Evolutionary conservation across 2,888 invertebrate genomes (phyloP).

Genomic region (Habrosyne pyritoides): DNA sequence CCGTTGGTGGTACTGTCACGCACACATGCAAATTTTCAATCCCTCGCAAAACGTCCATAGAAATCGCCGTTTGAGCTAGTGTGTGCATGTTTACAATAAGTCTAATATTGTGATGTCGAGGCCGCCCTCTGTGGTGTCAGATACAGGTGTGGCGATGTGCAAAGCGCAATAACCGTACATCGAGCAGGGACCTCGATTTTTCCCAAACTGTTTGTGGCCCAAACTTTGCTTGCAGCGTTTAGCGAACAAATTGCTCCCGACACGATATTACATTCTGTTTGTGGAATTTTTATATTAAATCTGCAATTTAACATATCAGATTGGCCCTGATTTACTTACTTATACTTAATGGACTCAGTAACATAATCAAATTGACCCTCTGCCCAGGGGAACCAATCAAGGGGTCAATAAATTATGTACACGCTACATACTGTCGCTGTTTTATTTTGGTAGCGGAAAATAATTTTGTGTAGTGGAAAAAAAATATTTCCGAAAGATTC

Average conservation of each 20-base stretch:
- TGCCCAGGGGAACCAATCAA: slow-evolving; percentile 16
- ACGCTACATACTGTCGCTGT: slow-evolving; percentile 12
- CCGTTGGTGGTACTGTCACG: slow-evolving; percentile 6
- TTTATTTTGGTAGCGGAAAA: neutral
- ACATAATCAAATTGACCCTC: slow-evolving; percentile 27
- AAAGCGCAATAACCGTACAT: slow-evolving; percentile 56
- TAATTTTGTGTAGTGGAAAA: neutral
- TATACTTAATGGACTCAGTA: slow-evolving; percentile 30
- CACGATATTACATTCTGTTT: slow-evolving; percentile 12
- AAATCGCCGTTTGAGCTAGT: slow-evolving; percentile 20
- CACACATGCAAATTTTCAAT: slow-evolving; percentile 21
- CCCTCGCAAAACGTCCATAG: slow-evolving; percentile 15
- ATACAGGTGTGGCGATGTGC: slow-evolving; percentile 65
- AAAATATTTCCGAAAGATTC: no score
- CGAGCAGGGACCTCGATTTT: slow-evolving; percentile 39
- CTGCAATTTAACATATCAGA: neutral
- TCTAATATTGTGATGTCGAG: slow-evolving; percentile 53
- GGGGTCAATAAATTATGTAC: slow-evolving; percentile 11
- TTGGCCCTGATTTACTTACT: slow-evolving; percentile 25
- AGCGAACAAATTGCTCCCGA: slow-evolving; percentile 14
- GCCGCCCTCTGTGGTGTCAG: slow-evolving; percentile 50
- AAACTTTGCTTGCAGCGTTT: slow-evolving; percentile 33
- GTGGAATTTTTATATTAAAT: neutral
- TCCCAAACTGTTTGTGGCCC: slow-evolving; percentile 47
- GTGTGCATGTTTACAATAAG: slow-evolving; percentile 44